phyloP scores from a whole-genome alignment of 2,888 invertebrate species.

The Cryptocephalus primarius region DNA sequence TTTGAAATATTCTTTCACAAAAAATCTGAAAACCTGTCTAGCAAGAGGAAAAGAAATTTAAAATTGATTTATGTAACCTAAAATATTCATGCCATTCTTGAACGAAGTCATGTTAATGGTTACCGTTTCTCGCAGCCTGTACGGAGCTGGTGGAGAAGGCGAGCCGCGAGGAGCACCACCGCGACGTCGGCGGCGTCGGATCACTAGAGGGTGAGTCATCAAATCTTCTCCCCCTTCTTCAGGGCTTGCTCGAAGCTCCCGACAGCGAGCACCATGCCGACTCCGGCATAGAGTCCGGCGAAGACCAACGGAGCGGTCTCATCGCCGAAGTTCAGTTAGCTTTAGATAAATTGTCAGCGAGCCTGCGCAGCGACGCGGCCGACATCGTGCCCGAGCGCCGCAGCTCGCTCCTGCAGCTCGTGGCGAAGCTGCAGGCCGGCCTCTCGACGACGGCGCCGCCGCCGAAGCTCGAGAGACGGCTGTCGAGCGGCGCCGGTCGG shows the following conservation, averaged over 20 bases:
- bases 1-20: no score
- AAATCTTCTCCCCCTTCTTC: conserved; percentile 56
- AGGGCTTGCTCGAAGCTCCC: conserved; percentile 48
- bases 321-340: conserved; percentile 42
- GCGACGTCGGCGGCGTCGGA: not conserved
- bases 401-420: conserved; percentile 61
- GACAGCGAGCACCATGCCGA: conserved; percentile 41
- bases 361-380: conserved; percentile 35
- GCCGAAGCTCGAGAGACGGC: conserved; percentile 37
- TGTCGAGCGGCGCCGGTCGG: conserved; percentile 34
- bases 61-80: no score
- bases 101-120: no score
- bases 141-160: conserved; percentile 42
- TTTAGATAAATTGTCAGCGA: conserved; percentile 31
- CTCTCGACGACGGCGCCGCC: conserved; percentile 19
- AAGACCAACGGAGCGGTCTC: conserved; percentile 50
- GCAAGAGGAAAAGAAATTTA: no score
- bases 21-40: no score
- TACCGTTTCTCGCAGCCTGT: conserved; percentile 32
- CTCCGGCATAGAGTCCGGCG: conserved; percentile 59
- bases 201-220: conserved; percentile 64
- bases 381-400: conserved; percentile 56
- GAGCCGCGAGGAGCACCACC: conserved; percentile 18
- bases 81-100: no score
- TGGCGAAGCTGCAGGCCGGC: conserved; percentile 55